Conservation (phyloP, 2,888 invertebrate genomes). For the Gymnocheta viridis region DNA sequence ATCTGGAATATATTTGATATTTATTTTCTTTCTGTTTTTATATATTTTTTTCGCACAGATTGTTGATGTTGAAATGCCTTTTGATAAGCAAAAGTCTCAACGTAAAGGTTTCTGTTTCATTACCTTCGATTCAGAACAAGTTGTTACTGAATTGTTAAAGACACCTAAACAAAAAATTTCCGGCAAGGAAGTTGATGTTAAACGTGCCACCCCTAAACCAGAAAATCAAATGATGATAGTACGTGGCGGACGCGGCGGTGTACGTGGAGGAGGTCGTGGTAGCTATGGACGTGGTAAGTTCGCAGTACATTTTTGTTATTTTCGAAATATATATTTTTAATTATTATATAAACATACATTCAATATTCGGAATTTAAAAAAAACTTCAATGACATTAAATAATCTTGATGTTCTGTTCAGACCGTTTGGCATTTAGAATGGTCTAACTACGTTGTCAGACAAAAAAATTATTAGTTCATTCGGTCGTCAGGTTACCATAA, state of each 20-base stretch:
- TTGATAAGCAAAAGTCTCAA: slow-evolving; percentile 98
- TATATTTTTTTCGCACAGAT: slow-evolving; percentile 85
- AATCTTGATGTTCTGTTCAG: no score
- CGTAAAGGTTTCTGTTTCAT: slow-evolving; percentile 98
- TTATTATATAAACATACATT: no score
- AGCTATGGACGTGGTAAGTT: slow-evolving; percentile 82
- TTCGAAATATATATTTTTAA: background rate
- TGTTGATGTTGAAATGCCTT: slow-evolving; percentile 97
- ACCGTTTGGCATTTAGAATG: no score
- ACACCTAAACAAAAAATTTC: slow-evolving; percentile 96
- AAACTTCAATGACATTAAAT: no score
- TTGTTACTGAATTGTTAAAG: slow-evolving; percentile 94
- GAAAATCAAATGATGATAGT: slow-evolving; percentile 87
- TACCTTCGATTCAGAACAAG: slow-evolving; percentile 97
- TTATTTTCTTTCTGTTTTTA: background rate
- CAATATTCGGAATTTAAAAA: no score
- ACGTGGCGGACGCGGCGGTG: slow-evolving; percentile 86
- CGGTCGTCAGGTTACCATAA: no score
- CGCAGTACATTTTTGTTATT: background rate
- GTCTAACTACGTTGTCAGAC: no score
- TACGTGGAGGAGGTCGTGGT: slow-evolving; percentile 87
- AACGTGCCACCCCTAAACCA: slow-evolving; percentile 96
- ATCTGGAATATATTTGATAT: background rate
- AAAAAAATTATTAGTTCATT: no score
- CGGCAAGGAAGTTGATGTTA: slow-evolving; percentile 97